Percentiles rank a stretch among this genome's conserved stretches.
Evolutionary conservation across 2,888 invertebrate species (phyloP).

Genomic region (Aphodius sticticus): DNA sequence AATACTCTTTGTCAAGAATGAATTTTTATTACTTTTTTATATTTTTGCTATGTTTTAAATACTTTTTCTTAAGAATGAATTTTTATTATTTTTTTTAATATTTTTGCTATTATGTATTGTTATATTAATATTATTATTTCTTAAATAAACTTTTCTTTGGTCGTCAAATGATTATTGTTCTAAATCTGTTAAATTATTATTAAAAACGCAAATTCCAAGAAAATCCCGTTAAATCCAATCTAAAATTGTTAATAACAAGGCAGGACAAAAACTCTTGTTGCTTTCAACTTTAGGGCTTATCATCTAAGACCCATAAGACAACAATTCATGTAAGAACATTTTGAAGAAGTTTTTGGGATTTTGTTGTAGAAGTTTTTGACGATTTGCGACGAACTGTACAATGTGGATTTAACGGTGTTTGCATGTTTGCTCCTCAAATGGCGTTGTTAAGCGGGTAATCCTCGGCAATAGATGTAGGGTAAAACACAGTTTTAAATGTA

Average conservation of each 20-base stretch:
- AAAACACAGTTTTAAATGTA: too few species aligned
- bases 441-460: too few species aligned
- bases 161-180: not conserved
- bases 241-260: constrained; percentile 4
- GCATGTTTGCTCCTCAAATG: not conserved
- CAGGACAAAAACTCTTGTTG: not conserved
- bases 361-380: not conserved
- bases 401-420: not conserved
- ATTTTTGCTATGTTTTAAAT: too few species aligned
- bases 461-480: too few species aligned
- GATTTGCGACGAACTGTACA: not conserved
- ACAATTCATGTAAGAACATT: not conserved
- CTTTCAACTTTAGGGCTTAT: not conserved
- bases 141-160: not conserved
- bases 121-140: not conserved
- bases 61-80: too few species aligned
- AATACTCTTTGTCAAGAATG: too few species aligned
- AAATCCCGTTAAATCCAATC: not conserved
- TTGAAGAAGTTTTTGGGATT: not conserved
- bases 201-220: not conserved
- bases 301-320: not conserved
- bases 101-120: not conserved
- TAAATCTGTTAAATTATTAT: not conserved
- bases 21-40: too few species aligned
- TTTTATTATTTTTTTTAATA: too few species aligned